Percentiles rank a stretch among this genome's conserved stretches.
Conservation (phyloP, 1,140 invertebrate genomes). For the Plutomurus gul region DNA sequence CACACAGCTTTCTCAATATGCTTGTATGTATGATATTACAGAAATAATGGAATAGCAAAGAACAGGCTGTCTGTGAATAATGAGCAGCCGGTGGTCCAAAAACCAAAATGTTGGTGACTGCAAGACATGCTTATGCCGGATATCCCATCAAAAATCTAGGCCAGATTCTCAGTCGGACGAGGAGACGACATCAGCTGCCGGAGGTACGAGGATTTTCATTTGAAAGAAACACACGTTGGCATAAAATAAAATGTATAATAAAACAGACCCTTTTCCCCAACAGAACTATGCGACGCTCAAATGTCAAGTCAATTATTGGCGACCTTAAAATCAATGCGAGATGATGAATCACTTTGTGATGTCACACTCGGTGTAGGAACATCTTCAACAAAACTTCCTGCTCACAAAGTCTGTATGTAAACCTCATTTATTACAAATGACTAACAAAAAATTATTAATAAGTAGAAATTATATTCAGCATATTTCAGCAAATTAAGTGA, state of each 20-base stretch:
- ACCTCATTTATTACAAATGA: too few relatives aligned
- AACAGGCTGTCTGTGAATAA: constrained; percentile 1
- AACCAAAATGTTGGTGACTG: constrained; percentile 50
- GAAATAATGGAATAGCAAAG: not conserved
- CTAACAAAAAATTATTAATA: too few relatives aligned
- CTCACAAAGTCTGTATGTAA: constrained; percentile 68
- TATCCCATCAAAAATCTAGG: constrained; percentile 47
- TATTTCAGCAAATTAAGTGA: too few relatives aligned
- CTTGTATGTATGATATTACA: not conserved
- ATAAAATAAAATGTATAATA: not conserved
- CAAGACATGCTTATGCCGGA: constrained; percentile 52
- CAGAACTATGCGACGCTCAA: constrained; percentile 52
- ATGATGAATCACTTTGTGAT: constrained; percentile 54
- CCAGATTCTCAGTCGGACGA: constrained; percentile 42
- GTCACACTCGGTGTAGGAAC: constrained; percentile 51
- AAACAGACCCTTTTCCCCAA: not conserved
- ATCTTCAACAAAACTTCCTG: constrained; percentile 59
- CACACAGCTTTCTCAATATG: not conserved
- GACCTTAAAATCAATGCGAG: constrained; percentile 52
- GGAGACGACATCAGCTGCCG: constrained; percentile 27
- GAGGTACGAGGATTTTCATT: constrained; percentile 25
- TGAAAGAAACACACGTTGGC: not conserved
- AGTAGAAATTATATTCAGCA: too few relatives aligned
- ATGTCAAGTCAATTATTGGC: constrained; percentile 52
- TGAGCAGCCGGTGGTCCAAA: constrained; percentile 51